Evolutionary conservation across 2,888 invertebrate genomes (phyloP).

Genomic region (Pristionchus exspectatus): DNA sequence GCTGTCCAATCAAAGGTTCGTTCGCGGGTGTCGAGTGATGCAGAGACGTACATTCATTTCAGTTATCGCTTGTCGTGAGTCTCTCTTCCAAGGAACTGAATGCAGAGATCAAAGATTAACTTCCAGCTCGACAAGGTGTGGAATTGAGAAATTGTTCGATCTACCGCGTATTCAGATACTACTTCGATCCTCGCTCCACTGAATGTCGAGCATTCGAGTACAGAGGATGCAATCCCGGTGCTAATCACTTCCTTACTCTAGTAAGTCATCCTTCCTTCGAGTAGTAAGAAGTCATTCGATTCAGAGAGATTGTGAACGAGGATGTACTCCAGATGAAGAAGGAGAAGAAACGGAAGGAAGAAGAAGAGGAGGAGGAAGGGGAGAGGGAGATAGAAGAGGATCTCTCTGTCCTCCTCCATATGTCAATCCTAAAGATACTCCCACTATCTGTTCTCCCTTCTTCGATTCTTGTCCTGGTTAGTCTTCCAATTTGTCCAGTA

Average conservation of each 20-base stretch:
- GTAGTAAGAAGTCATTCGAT: not conserved
- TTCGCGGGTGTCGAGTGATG: not conserved
- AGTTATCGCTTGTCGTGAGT: constrained; percentile 58
- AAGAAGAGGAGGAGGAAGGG: not conserved
- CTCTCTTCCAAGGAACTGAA: constrained; percentile 56
- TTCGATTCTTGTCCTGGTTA: constrained; percentile 66
- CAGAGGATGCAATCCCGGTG: constrained; percentile 58
- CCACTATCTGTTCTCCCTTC: constrained; percentile 65
- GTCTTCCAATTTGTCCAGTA: not conserved
- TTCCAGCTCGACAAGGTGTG: not conserved
- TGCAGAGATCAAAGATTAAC: constrained; percentile 54
- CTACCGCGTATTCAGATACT: constrained; percentile 57
- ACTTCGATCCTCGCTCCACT: constrained; percentile 61
- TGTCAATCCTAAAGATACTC: constrained; percentile 65
- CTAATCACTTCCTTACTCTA: constrained; percentile 64
- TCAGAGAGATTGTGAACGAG: constrained; percentile 21
- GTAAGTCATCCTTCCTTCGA: not conserved
- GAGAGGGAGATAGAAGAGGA: constrained; percentile 18
- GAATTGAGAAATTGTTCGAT: no score
- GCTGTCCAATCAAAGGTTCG: constrained; percentile 57
- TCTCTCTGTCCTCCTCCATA: constrained; percentile 67
- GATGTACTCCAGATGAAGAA: constrained; percentile 37
- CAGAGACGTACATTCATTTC: not conserved
- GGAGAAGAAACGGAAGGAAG: not conserved
- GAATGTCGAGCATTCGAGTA: constrained; percentile 64